A percentile compares a stretch with the other conserved stretches of the same genome.
Conservation (phyloP, 2,888 invertebrate genomes). For the Agrilus biguttatus region DNA sequence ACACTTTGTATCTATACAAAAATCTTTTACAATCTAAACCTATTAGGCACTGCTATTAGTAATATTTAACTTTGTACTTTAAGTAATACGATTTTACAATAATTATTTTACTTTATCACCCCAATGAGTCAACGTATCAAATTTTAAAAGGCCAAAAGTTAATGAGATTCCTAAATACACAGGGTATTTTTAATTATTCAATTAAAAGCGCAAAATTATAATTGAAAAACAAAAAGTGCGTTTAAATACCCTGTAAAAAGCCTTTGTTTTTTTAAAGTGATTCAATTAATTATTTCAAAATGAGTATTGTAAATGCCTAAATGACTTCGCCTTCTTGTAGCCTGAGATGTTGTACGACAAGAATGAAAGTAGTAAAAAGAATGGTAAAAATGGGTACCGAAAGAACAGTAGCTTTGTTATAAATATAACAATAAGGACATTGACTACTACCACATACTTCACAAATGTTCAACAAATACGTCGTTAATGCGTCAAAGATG, state of each 20-base stretch:
- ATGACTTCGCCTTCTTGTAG: constrained; percentile 14
- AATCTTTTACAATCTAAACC: no score
- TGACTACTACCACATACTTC: constrained; percentile 91
- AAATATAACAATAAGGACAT: constrained; percentile 83
- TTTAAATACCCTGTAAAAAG: background rate
- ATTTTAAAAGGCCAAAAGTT: no score
- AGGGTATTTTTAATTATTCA: no score
- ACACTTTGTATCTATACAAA: no score
- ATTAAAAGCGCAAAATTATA: no score
- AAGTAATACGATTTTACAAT: background rate
- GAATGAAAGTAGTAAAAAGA: constrained; percentile 15
- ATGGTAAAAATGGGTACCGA: constrained; percentile 19
- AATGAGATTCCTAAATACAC: no score
- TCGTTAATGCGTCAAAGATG: constrained; percentile 75
- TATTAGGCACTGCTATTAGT: no score
- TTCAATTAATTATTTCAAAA: background rate
- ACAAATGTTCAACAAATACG: constrained; percentile 79
- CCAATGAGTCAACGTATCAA: background rate
- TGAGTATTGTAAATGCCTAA: constrained; percentile 5
- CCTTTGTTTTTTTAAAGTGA: background rate
- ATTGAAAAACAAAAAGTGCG: no score
- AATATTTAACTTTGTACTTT: background rate
- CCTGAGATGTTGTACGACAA: constrained; percentile 17
- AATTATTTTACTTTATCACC: background rate
- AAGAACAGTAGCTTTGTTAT: constrained; percentile 45